Conservation (phyloP, 2,888 invertebrate genomes). For the Furcula furcula region DNA sequence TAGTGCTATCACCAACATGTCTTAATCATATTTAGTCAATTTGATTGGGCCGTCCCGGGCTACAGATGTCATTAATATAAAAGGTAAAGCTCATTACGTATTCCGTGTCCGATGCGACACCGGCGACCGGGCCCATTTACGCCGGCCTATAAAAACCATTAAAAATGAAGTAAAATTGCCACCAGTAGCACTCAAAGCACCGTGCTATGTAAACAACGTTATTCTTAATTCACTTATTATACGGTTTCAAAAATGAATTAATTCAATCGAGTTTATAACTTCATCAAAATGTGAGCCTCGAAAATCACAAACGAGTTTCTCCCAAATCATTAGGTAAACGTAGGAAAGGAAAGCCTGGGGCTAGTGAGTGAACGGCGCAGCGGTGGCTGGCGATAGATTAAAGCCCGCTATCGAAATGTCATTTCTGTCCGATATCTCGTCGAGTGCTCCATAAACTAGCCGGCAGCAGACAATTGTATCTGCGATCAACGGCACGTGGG, state of each 20-base stretch:
- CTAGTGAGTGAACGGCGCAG: conserved; percentile 29
- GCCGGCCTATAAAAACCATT: conserved; percentile 46
- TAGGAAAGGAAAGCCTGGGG: too few relatives aligned
- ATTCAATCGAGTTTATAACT: neutral
- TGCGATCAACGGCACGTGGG: conserved; percentile 70
- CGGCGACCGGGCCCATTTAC: conserved; percentile 39
- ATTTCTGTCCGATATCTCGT: conserved; percentile 55
- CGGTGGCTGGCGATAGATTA: conserved; percentile 39
- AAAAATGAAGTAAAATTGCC: conserved; percentile 47
- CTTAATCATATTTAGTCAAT: conserved; percentile 57
- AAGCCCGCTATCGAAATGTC: conserved; percentile 59
- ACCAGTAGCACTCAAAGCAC: conserved; percentile 39
- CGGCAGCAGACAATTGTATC: conserved; percentile 69
- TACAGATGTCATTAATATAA: conserved; percentile 47
- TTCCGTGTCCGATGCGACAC: conserved; percentile 49
- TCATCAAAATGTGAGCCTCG: neutral
- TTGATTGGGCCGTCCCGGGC: conserved; percentile 49
- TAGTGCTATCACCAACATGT: conserved; percentile 33
- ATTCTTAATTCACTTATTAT: conserved; percentile 26
- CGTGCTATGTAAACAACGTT: conserved; percentile 32
- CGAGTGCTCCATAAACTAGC: conserved; percentile 67
- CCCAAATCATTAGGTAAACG: too few relatives aligned
- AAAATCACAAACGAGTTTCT: neutral
- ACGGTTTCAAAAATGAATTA: conserved; percentile 17
- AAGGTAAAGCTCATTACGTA: conserved; percentile 60